Base-by-base conservation (phyloP, 35 echinoderm and acorn worm genomes). In the Ophiothrix spiculata region DNA sequence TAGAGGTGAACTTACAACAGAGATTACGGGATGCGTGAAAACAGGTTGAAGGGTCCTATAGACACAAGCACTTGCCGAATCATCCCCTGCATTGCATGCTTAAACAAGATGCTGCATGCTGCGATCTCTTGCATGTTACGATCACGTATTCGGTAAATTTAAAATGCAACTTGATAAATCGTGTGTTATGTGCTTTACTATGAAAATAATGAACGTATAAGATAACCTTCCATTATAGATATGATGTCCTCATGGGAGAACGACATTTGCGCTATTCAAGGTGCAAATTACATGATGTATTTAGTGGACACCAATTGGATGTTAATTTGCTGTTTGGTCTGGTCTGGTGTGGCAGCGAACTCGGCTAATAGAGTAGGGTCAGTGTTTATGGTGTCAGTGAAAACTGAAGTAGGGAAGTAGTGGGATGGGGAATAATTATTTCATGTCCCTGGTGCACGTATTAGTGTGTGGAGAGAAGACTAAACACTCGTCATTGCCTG, bases 301-400 rank as follows among this genome's bases (percentile, higher is more conserved):
- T 69, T 69, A 2, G 60, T 69, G 60, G 60, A 69, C 60, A 69
- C 60, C 60, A 28, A 6, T 4, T 28, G 60, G 29, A 69, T 69
- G 60, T 69, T 69, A 69, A 69, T 69, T 10, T 15, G 3, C 16
- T 25, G 3, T 69, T n/a, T 10, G 19, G 25, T n/a, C 8, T 15
- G 4, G 60, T 69, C 1, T 69, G 17, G 25, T 69, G 60, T 69
- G 60, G 16, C 60, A 69, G 17, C 60, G 60, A 69, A 69, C 60
- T 69, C 60, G 60, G 60, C 60, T 69, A 69, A 69, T 69, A 69
- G 60, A 69, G 60, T 25, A 28, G 60, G 60, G 60, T 69, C 60
- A 69, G 60, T 69, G 60, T 69, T 25, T 69, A 69, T 69, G 60
- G 60, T 69, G 60, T 69, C 60, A 69, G 60, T 69, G 60, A 15